Evolutionary conservation across 2,888 invertebrate species (phyloP), one percentile per base, ranked within the genome.

Genomic region (Dryadula phaetusa): DNA sequence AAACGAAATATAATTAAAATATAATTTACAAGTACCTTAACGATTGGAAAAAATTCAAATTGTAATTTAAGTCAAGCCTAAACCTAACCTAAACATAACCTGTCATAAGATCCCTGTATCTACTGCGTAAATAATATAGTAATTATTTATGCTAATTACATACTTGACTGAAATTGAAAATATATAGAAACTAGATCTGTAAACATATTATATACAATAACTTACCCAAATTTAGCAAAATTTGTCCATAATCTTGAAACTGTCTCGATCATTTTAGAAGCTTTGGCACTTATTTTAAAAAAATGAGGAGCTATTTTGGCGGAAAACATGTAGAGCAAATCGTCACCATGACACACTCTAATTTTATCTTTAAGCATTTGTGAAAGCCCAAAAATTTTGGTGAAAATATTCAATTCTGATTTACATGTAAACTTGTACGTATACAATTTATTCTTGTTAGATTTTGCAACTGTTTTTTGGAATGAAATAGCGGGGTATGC

Each of bases 201-300:
- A n/a, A n/a, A n/a, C n/a, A 46, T 4, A 3, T 28, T 40, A 16
- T 20, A 14, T 49, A 32, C 25, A 46, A 37, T 12, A 28, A 61
- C 82, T 81, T 73, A 89, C 88, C 88, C 87, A 62, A 73, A 81
- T 77, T 87, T 88, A 0, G 87, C 88, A 58, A 88, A 89, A 67
- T 89, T 87, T 0, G 88, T 87, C 87, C 86, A 90, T 14, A 90
- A 74, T 14, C 71, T 84, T 0, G 82, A 83, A 0, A 85, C 73
- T 54, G 71, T 80, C 0, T 86, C 75, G 12, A 90, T 82, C 67
- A 83, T 72, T 62, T 80, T 74, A 52, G 81, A 84, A 4, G 75
- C 74, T 0, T 78, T 75, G 0, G 85, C 80, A 8, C 75, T 71
- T 32, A 71, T 74, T 20, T 79, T 72, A 2, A 83, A 72, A 60